These are phyloP conservation scores for Thaumetopoea pityocampa DNA, from an alignment of 1,140 invertebrate genomes.

Conservation along the genomic window DNA sequence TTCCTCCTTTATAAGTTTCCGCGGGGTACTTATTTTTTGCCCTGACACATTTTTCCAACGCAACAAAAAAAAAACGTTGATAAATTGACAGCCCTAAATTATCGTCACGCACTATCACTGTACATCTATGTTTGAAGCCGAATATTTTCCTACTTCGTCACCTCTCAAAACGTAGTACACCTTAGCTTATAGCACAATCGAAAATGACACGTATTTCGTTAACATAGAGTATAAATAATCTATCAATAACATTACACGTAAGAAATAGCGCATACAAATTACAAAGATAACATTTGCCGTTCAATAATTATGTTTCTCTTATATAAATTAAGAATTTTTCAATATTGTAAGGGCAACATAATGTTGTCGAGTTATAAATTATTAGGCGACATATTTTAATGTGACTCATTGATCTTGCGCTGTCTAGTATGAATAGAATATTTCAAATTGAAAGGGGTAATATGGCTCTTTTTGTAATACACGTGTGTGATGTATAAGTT, in stretches of 20 bases:
- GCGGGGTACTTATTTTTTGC: too few species aligned
- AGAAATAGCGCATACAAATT: constrained; percentile 2
- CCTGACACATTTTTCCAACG: background rate
- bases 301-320: too few species aligned
- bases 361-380: constrained; percentile 27
- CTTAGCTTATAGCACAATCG: too few species aligned
- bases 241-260: constrained; percentile 6
- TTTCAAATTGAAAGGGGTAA: constrained; percentile 54
- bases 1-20: too few species aligned
- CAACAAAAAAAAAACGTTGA: constrained; percentile 3
- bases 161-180: constrained; percentile 22
- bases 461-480: constrained; percentile 36
- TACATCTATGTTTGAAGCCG: constrained; percentile 28
- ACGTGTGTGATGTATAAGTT: constrained; percentile 34
- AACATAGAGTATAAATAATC: too few species aligned
- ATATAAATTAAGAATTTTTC: background rate
- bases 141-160: constrained; percentile 37
- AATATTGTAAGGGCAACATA: background rate
- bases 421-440: constrained; percentile 45
- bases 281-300: constrained; percentile 20
- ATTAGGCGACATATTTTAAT: constrained; percentile 51
- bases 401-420: constrained; percentile 46
- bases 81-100: constrained; percentile 20
- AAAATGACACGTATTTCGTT: too few species aligned
- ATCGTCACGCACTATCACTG: constrained; percentile 34